Evolutionary conservation across 2,888 invertebrate species (phyloP).

Genomic region (Coleophora flavipennella): DNA sequence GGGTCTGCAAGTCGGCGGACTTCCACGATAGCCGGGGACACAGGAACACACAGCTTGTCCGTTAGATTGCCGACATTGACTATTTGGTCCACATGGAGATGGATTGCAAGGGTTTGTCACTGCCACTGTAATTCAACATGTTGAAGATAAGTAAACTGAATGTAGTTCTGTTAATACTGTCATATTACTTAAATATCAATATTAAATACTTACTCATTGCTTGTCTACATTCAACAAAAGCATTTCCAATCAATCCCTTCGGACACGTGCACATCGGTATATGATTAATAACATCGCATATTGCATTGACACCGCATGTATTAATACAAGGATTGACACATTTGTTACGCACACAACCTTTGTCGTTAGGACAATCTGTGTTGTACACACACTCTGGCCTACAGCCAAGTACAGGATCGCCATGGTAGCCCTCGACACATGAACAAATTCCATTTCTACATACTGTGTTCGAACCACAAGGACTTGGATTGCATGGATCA

Average conservation of each 20-base stretch:
- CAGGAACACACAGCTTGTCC: conserved; percentile 83
- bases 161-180: no score
- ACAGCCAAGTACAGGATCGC: conserved; percentile 78
- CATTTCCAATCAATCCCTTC: conserved; percentile 77
- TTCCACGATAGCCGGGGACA: conserved; percentile 78
- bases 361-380: conserved; percentile 76
- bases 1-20: conserved; percentile 83
- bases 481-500: conserved; percentile 75
- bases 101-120: conserved; percentile 79
- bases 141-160: no score
- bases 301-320: conserved; percentile 79
- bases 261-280: conserved; percentile 81
- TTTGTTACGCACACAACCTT: conserved; percentile 78
- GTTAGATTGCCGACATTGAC: conserved; percentile 80
- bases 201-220: not conserved
- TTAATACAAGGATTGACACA: conserved; percentile 82
- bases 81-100: conserved; percentile 84
- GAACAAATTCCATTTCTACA: conserved; percentile 73
- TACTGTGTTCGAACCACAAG: conserved; percentile 76
- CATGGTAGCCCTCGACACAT: conserved; percentile 75
- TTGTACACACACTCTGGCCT: conserved; percentile 80
- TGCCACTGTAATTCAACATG: conserved; percentile 29
- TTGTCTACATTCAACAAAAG: conserved; percentile 74
- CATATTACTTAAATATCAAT: no score
- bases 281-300: conserved; percentile 81